Evolutionary conservation across 1,140 invertebrate genomes (phyloP).

Genomic region (Varroa destructor): DNA sequence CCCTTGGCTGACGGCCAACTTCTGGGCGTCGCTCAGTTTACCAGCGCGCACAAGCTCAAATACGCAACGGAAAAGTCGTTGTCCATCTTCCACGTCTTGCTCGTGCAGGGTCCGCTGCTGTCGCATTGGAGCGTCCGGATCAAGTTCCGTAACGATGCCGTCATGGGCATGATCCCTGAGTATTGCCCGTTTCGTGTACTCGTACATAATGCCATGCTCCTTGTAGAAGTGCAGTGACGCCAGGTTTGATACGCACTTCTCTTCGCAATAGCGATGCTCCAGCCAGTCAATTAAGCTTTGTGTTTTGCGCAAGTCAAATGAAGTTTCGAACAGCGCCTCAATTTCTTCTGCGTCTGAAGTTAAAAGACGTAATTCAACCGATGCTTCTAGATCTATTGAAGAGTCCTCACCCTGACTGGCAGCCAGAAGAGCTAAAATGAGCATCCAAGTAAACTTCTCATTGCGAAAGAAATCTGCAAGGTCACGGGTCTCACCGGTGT

Average conservation of each 20-base stretch:
- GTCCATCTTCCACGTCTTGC: slow-evolving; percentile 73
- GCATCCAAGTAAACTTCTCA: slow-evolving; percentile 12
- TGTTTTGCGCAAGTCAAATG: background rate
- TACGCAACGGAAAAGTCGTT: slow-evolving; percentile 52
- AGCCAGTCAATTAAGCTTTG: slow-evolving; percentile 10
- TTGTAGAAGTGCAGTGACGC: slow-evolving; percentile 15
- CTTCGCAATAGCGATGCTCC: slow-evolving; percentile 6
- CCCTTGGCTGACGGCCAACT: slow-evolving; percentile 64
- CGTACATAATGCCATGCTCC: slow-evolving; percentile 13
- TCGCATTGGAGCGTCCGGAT: slow-evolving; percentile 79
- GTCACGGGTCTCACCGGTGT: background rate
- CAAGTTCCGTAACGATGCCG: slow-evolving; percentile 46
- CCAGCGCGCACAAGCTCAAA: slow-evolving; percentile 71
- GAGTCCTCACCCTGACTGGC: background rate
- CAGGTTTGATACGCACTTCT: background rate
- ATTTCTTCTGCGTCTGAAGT: slow-evolving; percentile 18
- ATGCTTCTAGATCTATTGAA: too few relatives aligned
- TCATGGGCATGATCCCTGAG: too few relatives aligned
- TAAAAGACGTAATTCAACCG: background rate
- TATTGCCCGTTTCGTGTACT: background rate
- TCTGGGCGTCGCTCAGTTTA: slow-evolving; percentile 64
- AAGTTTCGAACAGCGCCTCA: slow-evolving; percentile 15
- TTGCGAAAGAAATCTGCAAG: slow-evolving; percentile 10
- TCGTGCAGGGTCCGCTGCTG: slow-evolving; percentile 61
- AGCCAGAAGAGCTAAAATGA: background rate